Conservation (phyloP, 2,888 invertebrate genomes). For the Conistra vaccinii region DNA sequence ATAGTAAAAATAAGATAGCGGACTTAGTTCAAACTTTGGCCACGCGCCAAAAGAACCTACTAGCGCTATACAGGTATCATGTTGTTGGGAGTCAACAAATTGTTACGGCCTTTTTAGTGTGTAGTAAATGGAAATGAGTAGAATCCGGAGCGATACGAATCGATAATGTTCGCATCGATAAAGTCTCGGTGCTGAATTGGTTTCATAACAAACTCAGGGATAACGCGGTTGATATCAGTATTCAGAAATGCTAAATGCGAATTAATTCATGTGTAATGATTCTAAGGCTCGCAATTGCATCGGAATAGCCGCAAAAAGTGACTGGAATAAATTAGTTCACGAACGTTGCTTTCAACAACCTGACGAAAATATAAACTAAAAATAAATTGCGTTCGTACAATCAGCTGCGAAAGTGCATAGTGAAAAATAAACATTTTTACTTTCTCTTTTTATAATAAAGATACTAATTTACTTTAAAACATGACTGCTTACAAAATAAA, state of each 20-base stretch:
- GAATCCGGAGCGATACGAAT: constrained; percentile 34
- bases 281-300: background rate
- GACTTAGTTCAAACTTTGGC: background rate
- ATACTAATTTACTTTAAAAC: constrained; percentile 12
- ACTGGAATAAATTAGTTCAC: background rate
- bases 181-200: constrained; percentile 18
- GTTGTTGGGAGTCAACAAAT: constrained; percentile 40
- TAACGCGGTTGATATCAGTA: background rate
- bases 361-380: constrained; percentile 2
- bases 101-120: constrained; percentile 33
- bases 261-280: background rate
- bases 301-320: background rate
- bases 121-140: constrained; percentile 44
- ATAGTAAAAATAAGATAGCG: background rate
- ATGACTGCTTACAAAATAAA: constrained; percentile 10
- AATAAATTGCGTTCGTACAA: background rate
- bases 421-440: background rate
- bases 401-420: background rate
- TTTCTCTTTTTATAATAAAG: background rate
- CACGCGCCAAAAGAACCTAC: background rate
- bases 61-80: constrained; percentile 2
- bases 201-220: constrained; percentile 24
- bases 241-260: constrained; percentile 17
- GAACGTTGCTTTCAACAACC: too few species aligned
- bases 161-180: constrained; percentile 47